A percentile compares a stretch with the other conserved stretches of the same genome.
These are phyloP conservation scores for Noctua comes DNA, from an alignment of 2,888 invertebrate species.

Conservation along the genomic window DNA sequence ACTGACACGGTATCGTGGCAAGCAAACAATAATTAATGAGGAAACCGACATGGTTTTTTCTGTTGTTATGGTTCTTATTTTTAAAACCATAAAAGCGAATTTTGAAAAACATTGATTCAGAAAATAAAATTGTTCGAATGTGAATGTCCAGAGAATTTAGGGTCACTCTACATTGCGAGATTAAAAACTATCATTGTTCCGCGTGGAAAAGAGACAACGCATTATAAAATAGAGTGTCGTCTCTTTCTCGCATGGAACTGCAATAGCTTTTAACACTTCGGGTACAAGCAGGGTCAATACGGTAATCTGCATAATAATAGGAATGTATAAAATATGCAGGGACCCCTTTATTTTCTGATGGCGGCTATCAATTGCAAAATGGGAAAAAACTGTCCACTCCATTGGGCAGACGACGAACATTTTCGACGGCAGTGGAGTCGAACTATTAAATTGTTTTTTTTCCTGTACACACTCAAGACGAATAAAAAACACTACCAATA, in stretches of 20 bases:
- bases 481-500: neutral
- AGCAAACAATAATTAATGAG: slow-evolving; percentile 36
- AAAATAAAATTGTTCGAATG: slow-evolving; percentile 19
- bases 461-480: neutral
- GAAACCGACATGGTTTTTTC: slow-evolving; percentile 16
- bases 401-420: slow-evolving; percentile 79
- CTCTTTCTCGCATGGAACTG: slow-evolving; percentile 44
- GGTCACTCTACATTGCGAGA: slow-evolving; percentile 38
- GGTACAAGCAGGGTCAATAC: slow-evolving; percentile 81
- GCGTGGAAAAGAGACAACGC: slow-evolving; percentile 38
- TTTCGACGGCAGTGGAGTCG: slow-evolving; percentile 73
- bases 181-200: slow-evolving; percentile 55
- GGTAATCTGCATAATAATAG: slow-evolving; percentile 89
- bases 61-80: slow-evolving; percentile 12
- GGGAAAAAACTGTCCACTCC: slow-evolving; percentile 87
- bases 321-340: slow-evolving; percentile 86
- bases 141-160: slow-evolving; percentile 48
- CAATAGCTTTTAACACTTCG: slow-evolving; percentile 55
- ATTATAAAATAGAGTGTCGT: slow-evolving; percentile 20
- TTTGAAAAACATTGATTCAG: slow-evolving; percentile 4
- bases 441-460: neutral
- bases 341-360: slow-evolving; percentile 86
- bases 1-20: neutral
- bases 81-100: neutral
- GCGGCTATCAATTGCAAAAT: slow-evolving; percentile 88